Evolutionary conservation across 2,113 vertebrate species (phyloP).

Genomic region (Pedetes capensis): DNA sequence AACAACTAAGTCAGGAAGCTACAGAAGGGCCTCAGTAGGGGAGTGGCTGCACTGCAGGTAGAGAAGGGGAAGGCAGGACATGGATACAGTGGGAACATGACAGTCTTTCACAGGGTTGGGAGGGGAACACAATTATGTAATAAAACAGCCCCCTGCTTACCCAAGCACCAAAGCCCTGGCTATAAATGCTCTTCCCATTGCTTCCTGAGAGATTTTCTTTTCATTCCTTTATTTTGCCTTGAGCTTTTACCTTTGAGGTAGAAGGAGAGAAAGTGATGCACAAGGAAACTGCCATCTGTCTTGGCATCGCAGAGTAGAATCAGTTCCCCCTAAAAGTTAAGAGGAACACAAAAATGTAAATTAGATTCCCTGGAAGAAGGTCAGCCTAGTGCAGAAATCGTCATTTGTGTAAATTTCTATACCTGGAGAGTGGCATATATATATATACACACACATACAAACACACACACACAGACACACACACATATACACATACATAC

Average conservation of each 20-base stretch:
- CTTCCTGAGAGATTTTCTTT: not conserved
- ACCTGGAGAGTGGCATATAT: no score
- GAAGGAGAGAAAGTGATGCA: constrained; percentile 96
- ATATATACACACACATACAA: no score
- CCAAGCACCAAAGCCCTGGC: not conserved
- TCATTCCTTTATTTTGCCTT: no score
- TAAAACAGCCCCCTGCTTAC: not conserved
- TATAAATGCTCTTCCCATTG: not conserved
- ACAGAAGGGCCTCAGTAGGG: not conserved
- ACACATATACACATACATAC: no score
- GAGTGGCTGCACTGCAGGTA: no score
- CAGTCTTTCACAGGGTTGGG: not conserved
- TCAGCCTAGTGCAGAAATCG: not conserved
- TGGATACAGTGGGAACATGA: not conserved
- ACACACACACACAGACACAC: no score
- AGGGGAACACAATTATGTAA: not conserved
- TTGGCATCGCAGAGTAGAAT: constrained; percentile 87
- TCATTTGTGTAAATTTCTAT: not conserved
- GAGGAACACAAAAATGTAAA: not conserved
- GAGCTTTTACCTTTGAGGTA: constrained; percentile 95
- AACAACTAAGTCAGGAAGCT: not conserved
- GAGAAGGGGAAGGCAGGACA: not conserved
- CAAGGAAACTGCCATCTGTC: constrained; percentile 93
- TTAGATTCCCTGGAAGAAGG: not conserved
- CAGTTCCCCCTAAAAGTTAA: constrained; percentile 86